These are phyloP conservation scores for Drosophila suzukii DNA, from an alignment of 1,140 invertebrate species.

Conservation along the genomic window DNA sequence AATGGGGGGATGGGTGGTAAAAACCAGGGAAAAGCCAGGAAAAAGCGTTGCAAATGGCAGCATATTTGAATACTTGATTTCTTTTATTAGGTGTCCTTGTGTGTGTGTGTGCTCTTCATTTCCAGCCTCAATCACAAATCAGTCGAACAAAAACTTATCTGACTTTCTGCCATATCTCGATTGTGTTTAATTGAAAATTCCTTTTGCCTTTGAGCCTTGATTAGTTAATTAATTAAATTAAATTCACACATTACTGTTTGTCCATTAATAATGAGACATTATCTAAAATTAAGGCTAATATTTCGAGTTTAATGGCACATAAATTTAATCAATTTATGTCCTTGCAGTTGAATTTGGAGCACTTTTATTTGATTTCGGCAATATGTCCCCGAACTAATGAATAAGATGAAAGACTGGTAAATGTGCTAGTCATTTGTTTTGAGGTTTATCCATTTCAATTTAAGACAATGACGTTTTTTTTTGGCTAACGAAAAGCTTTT, in stretches of 20 bases:
- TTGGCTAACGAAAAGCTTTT: too few species aligned
- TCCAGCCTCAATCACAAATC: conserved; percentile 25
- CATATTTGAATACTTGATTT: conserved; percentile 75
- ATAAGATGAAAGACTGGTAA: not conserved
- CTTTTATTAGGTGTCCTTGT: conserved; percentile 43
- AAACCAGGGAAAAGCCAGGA: not conserved
- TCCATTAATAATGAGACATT: not conserved
- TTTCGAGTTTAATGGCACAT: conserved; percentile 6
- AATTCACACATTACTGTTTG: not conserved
- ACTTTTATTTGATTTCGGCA: not conserved
- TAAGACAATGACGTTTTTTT: too few species aligned
- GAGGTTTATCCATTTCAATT: not conserved
- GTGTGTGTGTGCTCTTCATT: conserved; percentile 19
- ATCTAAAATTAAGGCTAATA: conserved; percentile 1
- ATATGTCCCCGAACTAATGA: not conserved
- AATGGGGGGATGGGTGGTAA: not conserved
- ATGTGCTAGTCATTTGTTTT: too few species aligned
- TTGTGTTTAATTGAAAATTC: conserved; percentile 28
- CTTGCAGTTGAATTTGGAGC: not conserved
- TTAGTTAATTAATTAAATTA: conserved; percentile 11
- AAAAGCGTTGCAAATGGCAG: conserved; percentile 29
- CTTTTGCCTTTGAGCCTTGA: conserved; percentile 1
- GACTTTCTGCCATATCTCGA: not conserved
- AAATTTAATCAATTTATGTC: not conserved
- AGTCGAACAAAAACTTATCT: conserved; percentile 4